Base-by-base conservation (phyloP, 2,888 invertebrate genomes). In the Andricus quercusramuli region DNA sequence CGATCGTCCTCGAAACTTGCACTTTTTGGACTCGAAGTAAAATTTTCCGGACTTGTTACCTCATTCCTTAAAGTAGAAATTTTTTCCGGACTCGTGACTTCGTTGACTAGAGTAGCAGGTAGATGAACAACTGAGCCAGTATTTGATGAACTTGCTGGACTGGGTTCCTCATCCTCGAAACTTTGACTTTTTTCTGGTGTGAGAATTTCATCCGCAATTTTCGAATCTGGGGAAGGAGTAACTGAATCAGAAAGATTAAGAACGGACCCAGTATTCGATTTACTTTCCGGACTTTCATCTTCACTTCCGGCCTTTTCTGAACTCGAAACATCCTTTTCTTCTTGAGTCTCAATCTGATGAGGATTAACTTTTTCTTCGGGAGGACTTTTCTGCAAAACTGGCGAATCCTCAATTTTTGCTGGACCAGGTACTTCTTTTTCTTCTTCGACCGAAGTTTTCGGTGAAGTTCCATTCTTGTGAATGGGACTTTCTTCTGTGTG, bases 81-180 rank as follows among this genome's bases (percentile, higher is more conserved):
- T 4, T 41, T 67, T 41, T 67, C 67, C 22, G 56, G 56, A 32
- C 51, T 56, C 11, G 51, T 37, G 13, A 74, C 20, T 74, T 74
- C 56, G 74, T 74, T 74, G 74, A 51, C 32, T 74, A 56, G 32
- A 51, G 74, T 32, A 74, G 13, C 32, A 29, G 74, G 74, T n/a
- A 74, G 29, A 32, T 74, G 37, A 56, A 74, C 74, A 32, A 74
- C 74, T n/a, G 74, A 74, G 1, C 51, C 74, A 29, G 74, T 70
- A 29, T 70, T 74, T 15, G 74, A 74, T 6, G 74, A 32, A 56
- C 32, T 74, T 74, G 56, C 74, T 13, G 74, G 56, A 74, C 56
- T 74, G 29, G 74, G 74, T 51, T 56, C 74, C n/a, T 74, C 74
- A 29, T 74, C 74, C 32, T 74, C 74, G n/a, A 74, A 74, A 32